Conservation (phyloP, 1,140 invertebrate species). For the Fopius arisanus region DNA sequence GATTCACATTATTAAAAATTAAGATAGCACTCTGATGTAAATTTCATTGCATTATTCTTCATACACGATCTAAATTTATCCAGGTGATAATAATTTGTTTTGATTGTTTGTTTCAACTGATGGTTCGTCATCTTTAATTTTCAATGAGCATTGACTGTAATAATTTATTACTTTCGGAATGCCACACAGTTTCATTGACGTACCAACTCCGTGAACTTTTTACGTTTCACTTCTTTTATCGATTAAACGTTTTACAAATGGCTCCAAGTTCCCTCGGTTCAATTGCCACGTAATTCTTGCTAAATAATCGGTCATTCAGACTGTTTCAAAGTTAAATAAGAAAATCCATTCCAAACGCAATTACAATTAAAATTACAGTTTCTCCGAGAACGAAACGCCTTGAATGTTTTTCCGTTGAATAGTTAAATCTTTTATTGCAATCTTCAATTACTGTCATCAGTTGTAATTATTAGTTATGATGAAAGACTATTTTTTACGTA, state of each 20-base stretch:
- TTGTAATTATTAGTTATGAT: too few relatives aligned
- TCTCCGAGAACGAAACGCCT: neutral
- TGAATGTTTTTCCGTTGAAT: neutral
- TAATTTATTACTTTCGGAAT: too few relatives aligned
- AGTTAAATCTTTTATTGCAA: too few relatives aligned
- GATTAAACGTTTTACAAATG: neutral
- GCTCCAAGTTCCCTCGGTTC: neutral
- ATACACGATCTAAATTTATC: too few relatives aligned
- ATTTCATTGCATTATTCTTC: too few relatives aligned
- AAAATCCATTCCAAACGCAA: neutral
- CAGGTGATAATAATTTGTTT: too few relatives aligned
- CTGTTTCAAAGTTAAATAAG: conserved; percentile 4
- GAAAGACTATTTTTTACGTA: neutral
- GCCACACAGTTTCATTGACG: neutral
- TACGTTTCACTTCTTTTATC: neutral
- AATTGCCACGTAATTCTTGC: conserved; percentile 1
- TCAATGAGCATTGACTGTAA: too few relatives aligned
- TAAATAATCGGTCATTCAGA: conserved; percentile 4
- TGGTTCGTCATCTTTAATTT: too few relatives aligned
- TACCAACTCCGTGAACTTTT: neutral
- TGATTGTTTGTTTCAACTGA: too few relatives aligned
- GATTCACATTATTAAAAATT: too few relatives aligned
- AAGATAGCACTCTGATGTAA: too few relatives aligned
- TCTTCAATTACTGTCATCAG: too few relatives aligned
- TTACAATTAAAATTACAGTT: neutral